Evolutionary conservation across 2,113 vertebrate species (phyloP), one percentile per base, ranked within the genome.

Genomic region (Ibidorhyncha struthersii): DNA sequence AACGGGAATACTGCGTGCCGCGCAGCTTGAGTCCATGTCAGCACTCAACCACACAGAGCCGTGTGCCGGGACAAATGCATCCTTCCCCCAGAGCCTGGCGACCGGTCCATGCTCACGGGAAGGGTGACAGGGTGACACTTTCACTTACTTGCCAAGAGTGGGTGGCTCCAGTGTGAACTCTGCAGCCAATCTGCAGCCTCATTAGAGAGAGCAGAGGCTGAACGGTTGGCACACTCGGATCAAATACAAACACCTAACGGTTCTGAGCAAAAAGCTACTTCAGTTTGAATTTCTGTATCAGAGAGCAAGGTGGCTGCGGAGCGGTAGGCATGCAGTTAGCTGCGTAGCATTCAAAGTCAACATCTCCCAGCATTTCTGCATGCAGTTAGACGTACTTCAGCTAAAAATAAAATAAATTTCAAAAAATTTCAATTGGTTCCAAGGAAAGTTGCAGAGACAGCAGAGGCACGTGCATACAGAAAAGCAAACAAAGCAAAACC

Each of bases 41-140:
- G 83, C 47, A 4, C 59, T 15, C 20, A 6, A 8, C 9, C 40
- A 6, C 23, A 6, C 4, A 20, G 82, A 27, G 3, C 27, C 14
- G 2, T 1, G 73, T 5, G 4, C 49, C 23, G 52, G 20, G 12
- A 82, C 63, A 36, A 32, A 22, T 0, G 12, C n/a, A 11, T 6
- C 34, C 36, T 36, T 8, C 18, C 47, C 78, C 8, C 29, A 5
- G 47, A 56, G 72, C 73, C 52, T 4, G 8, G 49, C 53, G 53
- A 6, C 32, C 2, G 1, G 21, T 5, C 70, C 38, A 8, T 1
- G 8, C 87, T 49, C 47, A 13, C 0, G 4, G 32, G 13, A 53
- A 36, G 36, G 30, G 43, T 3, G n/a, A 30, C 23, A 36, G 36
- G 30, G 43, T 3, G n/a, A 30, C 23, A 8, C 11, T n/a, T 27